These are phyloP conservation scores for Oreortyx pictus DNA, from an alignment of 2,797 vertebrate species.

Conservation along the genomic window DNA sequence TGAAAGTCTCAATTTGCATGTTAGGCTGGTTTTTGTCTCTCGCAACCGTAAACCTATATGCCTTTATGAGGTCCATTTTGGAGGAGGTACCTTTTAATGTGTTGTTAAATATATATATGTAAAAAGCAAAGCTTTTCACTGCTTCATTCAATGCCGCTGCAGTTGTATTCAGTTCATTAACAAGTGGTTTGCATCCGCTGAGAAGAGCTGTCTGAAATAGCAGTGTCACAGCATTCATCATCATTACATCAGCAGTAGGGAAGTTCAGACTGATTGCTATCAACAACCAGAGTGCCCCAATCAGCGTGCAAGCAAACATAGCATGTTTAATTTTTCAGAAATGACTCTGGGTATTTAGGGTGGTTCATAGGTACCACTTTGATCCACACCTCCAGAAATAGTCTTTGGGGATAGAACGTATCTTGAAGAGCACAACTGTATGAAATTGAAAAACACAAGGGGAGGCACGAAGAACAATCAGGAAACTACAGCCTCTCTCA, in stretches of 20 bases:
- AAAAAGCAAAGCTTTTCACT: slow-evolving; percentile 22
- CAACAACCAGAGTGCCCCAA: slow-evolving; percentile 79
- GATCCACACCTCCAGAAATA: slow-evolving; percentile 64
- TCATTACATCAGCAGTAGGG: slow-evolving; percentile 93
- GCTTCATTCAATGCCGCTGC: slow-evolving; percentile 70
- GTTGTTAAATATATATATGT: not conserved
- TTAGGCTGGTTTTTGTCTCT: not conserved
- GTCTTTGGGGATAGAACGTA: slow-evolving; percentile 73
- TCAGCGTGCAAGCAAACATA: slow-evolving; percentile 81
- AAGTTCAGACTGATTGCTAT: slow-evolving; percentile 89
- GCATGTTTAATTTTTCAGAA: slow-evolving; percentile 74
- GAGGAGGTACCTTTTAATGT: not conserved
- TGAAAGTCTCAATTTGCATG: not conserved
- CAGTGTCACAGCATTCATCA: slow-evolving; percentile 89
- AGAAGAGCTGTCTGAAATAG: slow-evolving; percentile 83
- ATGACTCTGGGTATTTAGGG: slow-evolving; percentile 62
- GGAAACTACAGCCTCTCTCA: slow-evolving; percentile 62
- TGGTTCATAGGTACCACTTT: slow-evolving; percentile 53
- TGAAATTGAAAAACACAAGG: slow-evolving; percentile 68
- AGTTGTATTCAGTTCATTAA: slow-evolving; percentile 89
- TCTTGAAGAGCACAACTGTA: slow-evolving; percentile 74
- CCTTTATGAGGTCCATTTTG: not conserved
- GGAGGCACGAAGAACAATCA: slow-evolving; percentile 56
- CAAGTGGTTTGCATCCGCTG: slow-evolving; percentile 74
- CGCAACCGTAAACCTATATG: not conserved